Evolutionary conservation across 2,888 invertebrate genomes (phyloP), one percentile per base, ranked within the genome.

Genomic region (Catocala nupta): DNA sequence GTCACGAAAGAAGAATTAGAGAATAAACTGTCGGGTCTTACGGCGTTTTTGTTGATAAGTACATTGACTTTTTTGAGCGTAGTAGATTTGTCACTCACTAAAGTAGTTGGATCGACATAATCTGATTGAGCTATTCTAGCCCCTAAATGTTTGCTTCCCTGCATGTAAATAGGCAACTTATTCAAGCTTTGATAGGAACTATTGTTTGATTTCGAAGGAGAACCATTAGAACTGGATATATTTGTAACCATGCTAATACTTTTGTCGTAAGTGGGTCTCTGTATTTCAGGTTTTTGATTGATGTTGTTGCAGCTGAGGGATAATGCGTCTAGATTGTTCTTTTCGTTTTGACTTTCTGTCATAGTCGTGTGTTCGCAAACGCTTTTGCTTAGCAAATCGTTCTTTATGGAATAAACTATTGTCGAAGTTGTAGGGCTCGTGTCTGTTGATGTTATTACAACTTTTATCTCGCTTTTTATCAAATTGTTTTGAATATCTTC

Each of bases 71-170:
- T 96, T 82, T 90, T 93, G 49, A 89, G 79, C 10, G 93, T 88
- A 5, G 93, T 88, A 5, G 94, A 90, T 75, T 88, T 91, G 63
- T 93, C 92, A 47, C 72, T 87, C 48, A 95, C 95, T 16, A 97
- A 90, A 13, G 96, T 96, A 55, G 96, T 95, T 0, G 98, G 98
- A 85, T 98, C 97, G 0, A 96, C 97, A 79, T 98, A 98, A 83
- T 98, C 98, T 0, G 97, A 96, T 75, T 97, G 96, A 0, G 98
- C 98, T 84, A 98, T 97, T 70, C 98, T 96, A 47, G 98, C 98
- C 0, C 98, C 98, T 73, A 98, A 95, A 65, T 96, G 95, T 72
- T 97, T 96, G 74, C 98, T 97, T 10, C 97, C 97, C 88, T 97
- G 97, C 82, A 96, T 96, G 81, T 97, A 96, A 65, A 96, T 92